A percentile compares a stretch with the other conserved stretches of the same genome.
Evolutionary conservation across 2,888 invertebrate genomes (phyloP).

Genomic region (Calliphora vomitoria): DNA sequence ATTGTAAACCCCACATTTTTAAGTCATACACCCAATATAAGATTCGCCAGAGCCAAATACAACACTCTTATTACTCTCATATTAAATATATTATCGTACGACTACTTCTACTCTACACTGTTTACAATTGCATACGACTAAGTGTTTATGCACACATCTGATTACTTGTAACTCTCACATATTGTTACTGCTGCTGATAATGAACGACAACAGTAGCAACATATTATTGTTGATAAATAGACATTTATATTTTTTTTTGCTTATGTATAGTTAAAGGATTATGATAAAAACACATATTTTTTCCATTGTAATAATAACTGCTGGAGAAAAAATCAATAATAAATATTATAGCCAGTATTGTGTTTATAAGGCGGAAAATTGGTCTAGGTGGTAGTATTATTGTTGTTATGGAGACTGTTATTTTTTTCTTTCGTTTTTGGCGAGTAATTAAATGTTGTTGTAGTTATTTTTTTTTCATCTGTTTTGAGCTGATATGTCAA

Average conservation of each 20-base stretch:
- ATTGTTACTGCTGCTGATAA: slow-evolving; percentile 21
- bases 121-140: background rate
- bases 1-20: too few relatives aligned
- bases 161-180: background rate
- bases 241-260: background rate
- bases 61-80: too few relatives aligned
- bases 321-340: slow-evolving; percentile 35
- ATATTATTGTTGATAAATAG: slow-evolving; percentile 49
- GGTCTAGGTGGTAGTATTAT: background rate
- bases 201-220: slow-evolving; percentile 21
- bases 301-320: background rate
- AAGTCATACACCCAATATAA: too few relatives aligned
- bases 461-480: background rate
- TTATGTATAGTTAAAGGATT: slow-evolving; percentile 25
- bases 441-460: slow-evolving; percentile 33
- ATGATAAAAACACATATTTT: slow-evolving; percentile 10
- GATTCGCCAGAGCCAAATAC: too few relatives aligned
- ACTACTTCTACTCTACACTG: slow-evolving; percentile 1
- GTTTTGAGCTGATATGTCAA: background rate
- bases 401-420: background rate
- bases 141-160: background rate
- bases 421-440: background rate
- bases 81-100: too few relatives aligned
- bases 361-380: slow-evolving; percentile 30
- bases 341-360: background rate